phyloP scores from a whole-genome alignment of 1,140 invertebrate genomes.

The Ectropis grisescens region DNA sequence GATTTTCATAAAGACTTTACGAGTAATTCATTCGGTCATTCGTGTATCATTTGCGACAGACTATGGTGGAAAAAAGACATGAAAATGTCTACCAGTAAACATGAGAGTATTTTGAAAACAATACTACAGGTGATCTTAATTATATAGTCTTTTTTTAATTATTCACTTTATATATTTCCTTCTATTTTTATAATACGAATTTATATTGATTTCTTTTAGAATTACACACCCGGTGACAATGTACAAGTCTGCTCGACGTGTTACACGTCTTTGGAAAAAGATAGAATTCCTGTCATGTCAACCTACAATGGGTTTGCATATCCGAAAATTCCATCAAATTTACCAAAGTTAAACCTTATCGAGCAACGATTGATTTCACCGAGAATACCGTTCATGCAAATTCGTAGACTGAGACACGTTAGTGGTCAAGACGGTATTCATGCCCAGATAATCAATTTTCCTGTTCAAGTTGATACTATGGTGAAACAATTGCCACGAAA shows the following conservation, averaged over 20 bases:
- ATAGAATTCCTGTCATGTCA: slow-evolving; percentile 10
- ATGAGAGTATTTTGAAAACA: slow-evolving; percentile 4
- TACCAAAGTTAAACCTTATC: slow-evolving; percentile 14
- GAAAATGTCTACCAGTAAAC: slow-evolving; percentile 3
- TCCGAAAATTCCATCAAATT: slow-evolving; percentile 14
- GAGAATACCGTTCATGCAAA: slow-evolving; percentile 15
- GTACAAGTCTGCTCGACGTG: slow-evolving; percentile 11
- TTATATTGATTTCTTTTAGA: too few species aligned
- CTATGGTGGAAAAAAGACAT: slow-evolving; percentile 10
- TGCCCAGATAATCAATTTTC: slow-evolving; percentile 16
- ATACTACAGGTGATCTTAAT: too few species aligned
- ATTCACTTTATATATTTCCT: too few species aligned
- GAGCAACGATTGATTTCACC: slow-evolving; percentile 13
- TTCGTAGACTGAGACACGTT: slow-evolving; percentile 10
- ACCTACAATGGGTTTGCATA: slow-evolving; percentile 14
- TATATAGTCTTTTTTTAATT: too few species aligned
- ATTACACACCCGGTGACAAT: too few species aligned
- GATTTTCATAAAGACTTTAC: slow-evolving; percentile 4
- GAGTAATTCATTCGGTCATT: slow-evolving; percentile 10
- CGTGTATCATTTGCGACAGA: slow-evolving; percentile 11
- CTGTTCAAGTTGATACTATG: slow-evolving; percentile 14
- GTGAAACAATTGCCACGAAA: slow-evolving; percentile 14
- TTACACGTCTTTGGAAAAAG: slow-evolving; percentile 12
- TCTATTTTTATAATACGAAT: too few species aligned
- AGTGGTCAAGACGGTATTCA: slow-evolving; percentile 10